Evolutionary conservation across 1,140 invertebrate genomes (phyloP).

Genomic region (Leucophenga varia): DNA sequence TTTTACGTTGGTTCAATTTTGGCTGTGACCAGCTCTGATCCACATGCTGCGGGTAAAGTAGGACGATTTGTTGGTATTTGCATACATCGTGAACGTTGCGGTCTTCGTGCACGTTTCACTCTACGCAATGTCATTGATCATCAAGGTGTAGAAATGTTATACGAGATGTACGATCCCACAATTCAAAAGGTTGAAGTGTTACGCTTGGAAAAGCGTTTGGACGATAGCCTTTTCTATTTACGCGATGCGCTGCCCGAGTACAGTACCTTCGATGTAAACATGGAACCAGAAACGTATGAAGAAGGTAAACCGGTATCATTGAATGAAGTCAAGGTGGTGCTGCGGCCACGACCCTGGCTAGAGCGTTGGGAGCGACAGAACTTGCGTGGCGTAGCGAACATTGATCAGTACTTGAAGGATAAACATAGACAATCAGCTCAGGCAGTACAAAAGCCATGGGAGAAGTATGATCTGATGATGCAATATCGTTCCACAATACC

Average conservation of each 20-base stretch:
- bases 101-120: conserved; percentile 80
- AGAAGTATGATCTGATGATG: conserved; percentile 93
- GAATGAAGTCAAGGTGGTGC: conserved; percentile 81
- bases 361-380: conserved; percentile 81
- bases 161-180: conserved; percentile 92
- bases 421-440: conserved; percentile 63
- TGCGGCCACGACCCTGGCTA: conserved; percentile 86
- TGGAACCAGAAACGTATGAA: conserved; percentile 79
- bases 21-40: conserved; percentile 88
- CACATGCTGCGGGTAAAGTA: conserved; percentile 79
- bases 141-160: conserved; percentile 76
- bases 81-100: conserved; percentile 78
- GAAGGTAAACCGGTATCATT: conserved; percentile 80
- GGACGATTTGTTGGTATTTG: conserved; percentile 95
- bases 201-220: conserved; percentile 89
- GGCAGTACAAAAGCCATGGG: conserved; percentile 72
- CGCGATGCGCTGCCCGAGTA: conserved; percentile 92
- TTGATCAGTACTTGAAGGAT: conserved; percentile 63
- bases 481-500: conserved; percentile 83
- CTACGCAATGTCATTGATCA: conserved; percentile 92
- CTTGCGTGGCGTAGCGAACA: conserved; percentile 73
- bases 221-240: conserved; percentile 87
- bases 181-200: conserved; percentile 88
- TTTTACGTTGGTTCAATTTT: conserved; percentile 97
- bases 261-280: conserved; percentile 92